Conservation (phyloP, 1,140 invertebrate genomes). For the Aphaenogaster ashmeadi region DNA sequence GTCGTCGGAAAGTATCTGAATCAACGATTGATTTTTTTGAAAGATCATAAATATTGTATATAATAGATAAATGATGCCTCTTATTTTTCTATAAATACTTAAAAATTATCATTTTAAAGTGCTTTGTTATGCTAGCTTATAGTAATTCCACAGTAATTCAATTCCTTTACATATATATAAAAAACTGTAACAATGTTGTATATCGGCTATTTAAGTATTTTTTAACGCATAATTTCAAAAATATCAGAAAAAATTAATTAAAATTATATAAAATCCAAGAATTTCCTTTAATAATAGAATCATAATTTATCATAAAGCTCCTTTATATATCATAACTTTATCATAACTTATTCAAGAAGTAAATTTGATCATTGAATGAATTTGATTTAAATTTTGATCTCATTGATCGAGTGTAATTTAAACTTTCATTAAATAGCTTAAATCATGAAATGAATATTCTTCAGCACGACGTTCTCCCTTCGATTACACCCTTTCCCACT, state of each 20-base stretch:
- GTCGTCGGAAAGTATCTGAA: neutral
- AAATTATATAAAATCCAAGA: neutral
- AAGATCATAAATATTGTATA: neutral
- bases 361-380: constrained; percentile 2
- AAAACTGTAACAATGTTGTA: neutral
- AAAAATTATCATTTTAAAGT: constrained; percentile 1
- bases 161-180: neutral
- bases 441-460: constrained; percentile 40
- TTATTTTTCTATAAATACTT: neutral
- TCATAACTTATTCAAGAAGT: neutral
- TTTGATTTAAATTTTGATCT: constrained; percentile 23
- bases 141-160: no score
- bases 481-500: neutral
- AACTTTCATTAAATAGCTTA: constrained; percentile 46
- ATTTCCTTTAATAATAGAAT: neutral
- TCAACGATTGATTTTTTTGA: neutral
- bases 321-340: constrained; percentile 8
- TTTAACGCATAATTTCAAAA: neutral
- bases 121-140: neutral
- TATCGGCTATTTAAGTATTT: neutral
- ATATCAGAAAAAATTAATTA: neutral
- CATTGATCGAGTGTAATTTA: constrained; percentile 14
- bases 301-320: neutral
- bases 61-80: neutral
- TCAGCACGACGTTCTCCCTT: constrained; percentile 15